Percentiles rank a stretch among this genome's conserved stretches.
phyloP scores from a whole-genome alignment of 2,113 vertebrate genomes.

The Pholis gunnellus region DNA sequence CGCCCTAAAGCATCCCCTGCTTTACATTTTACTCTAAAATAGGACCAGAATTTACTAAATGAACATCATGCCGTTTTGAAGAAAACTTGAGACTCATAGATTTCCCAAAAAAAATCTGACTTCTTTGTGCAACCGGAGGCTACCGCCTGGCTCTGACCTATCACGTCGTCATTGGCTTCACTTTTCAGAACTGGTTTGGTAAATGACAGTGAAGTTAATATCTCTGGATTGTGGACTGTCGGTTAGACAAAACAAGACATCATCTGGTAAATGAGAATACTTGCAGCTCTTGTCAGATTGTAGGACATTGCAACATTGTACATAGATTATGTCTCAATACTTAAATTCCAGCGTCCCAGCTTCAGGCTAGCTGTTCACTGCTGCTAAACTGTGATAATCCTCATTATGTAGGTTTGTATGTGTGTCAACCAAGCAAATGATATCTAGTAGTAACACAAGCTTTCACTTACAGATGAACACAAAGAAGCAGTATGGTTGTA shows the following conservation, averaged over 20 bases:
- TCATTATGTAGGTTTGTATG: not conserved
- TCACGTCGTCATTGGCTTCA: too few species aligned
- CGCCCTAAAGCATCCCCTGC: too few species aligned
- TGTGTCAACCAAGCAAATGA: not conserved
- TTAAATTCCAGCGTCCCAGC: not conserved
- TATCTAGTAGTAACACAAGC: not conserved
- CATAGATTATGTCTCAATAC: not conserved
- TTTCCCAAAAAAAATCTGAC: not conserved
- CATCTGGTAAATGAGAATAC: too few species aligned
- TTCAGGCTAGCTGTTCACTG: not conserved
- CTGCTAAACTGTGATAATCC: not conserved
- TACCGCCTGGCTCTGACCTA: too few species aligned
- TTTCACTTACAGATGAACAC: not conserved
- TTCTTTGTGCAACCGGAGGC: too few species aligned
- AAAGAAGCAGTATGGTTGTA: not conserved
- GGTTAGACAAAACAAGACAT: too few species aligned
- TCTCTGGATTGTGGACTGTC: too few species aligned
- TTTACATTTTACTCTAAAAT: not conserved
- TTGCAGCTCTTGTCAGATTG: not conserved
- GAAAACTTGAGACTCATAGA: not conserved
- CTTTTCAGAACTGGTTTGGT: not conserved
- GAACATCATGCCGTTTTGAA: not conserved
- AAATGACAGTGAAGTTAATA: not conserved
- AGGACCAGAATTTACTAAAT: not conserved
- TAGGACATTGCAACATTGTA: not conserved